These are phyloP conservation scores for Spizella passerina DNA, from an alignment of 2,797 vertebrate species.

Conservation along the genomic window DNA sequence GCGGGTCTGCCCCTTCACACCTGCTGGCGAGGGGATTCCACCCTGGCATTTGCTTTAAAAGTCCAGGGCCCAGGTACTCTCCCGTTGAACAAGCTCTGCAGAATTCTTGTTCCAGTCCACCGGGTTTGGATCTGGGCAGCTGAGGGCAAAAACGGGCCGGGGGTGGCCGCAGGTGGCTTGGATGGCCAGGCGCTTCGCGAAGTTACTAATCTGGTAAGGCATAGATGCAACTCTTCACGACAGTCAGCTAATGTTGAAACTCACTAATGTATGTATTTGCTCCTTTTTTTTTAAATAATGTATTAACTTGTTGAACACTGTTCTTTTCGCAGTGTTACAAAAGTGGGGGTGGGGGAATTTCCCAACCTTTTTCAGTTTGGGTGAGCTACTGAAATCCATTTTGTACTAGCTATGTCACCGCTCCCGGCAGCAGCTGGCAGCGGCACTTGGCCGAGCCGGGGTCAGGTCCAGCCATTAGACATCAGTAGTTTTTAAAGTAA, in stretches of 20 bases:
- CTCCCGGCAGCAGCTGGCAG: constrained; percentile 57
- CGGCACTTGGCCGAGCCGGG: background rate
- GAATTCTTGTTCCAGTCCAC: background rate
- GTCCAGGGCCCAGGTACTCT: background rate
- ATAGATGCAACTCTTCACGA: background rate
- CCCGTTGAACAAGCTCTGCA: background rate
- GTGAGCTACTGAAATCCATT: constrained; percentile 63
- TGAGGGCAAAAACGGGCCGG: background rate
- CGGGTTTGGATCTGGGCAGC: background rate
- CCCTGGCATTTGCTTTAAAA: background rate
- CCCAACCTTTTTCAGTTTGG: constrained; percentile 58
- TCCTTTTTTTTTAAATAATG: constrained; percentile 2
- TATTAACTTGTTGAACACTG: constrained; percentile 26
- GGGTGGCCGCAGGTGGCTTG: background rate
- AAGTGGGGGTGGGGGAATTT: background rate
- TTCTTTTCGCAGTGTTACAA: background rate
- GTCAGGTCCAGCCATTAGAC: constrained; percentile 5
- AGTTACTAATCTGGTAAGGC: constrained; percentile 2
- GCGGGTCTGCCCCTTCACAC: background rate
- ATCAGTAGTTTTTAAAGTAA: background rate
- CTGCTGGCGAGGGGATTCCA: background rate
- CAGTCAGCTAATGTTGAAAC: constrained; percentile 55
- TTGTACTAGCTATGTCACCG: constrained; percentile 63
- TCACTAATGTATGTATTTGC: constrained; percentile 63
- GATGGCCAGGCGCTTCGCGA: background rate